These are phyloP conservation scores for Lochmaea capreae DNA, from an alignment of 2,888 invertebrate genomes.

Conservation along the genomic window DNA sequence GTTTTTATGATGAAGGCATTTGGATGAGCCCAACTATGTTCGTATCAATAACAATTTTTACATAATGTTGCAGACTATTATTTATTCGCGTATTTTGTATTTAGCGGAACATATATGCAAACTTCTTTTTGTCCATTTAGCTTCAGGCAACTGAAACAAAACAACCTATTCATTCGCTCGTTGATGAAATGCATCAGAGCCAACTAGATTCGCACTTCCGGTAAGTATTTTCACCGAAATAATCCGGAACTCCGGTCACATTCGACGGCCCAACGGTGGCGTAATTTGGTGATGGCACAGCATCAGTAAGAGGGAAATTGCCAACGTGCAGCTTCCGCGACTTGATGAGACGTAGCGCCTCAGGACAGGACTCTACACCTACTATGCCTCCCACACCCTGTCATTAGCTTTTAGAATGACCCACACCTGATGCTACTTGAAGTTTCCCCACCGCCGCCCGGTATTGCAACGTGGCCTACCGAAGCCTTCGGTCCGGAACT, in stretches of 20 bases:
- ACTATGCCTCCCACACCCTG: conserved; percentile 12
- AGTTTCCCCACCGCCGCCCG: conserved; percentile 8
- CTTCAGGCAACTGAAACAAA: neutral
- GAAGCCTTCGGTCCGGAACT: conserved; percentile 13
- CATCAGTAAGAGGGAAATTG: conserved; percentile 63
- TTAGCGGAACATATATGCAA: too few relatives aligned
- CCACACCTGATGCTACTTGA: conserved; percentile 10
- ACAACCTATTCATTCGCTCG: neutral
- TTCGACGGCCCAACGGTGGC: conserved; percentile 48
- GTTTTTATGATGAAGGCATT: too few relatives aligned
- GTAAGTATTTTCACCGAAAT: conserved; percentile 32
- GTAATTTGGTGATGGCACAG: conserved; percentile 64
- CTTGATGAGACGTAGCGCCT: conserved; percentile 64
- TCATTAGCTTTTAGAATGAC: conserved; percentile 3
- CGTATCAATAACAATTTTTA: too few relatives aligned
- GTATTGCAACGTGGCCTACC: conserved; percentile 8
- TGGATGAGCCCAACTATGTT: too few relatives aligned
- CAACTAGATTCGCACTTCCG: conserved; percentile 23
- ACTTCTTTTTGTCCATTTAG: neutral
- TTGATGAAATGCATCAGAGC: conserved; percentile 15
- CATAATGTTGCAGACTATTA: too few relatives aligned
- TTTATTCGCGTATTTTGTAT: too few relatives aligned
- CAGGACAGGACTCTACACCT: conserved; percentile 51
- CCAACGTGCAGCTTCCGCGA: conserved; percentile 66
- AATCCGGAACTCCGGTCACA: conserved; percentile 62